Evolutionary conservation across 64 coral and sea anemone species (phyloP).

Genomic region (Dendrophyllia cribrosa): DNA sequence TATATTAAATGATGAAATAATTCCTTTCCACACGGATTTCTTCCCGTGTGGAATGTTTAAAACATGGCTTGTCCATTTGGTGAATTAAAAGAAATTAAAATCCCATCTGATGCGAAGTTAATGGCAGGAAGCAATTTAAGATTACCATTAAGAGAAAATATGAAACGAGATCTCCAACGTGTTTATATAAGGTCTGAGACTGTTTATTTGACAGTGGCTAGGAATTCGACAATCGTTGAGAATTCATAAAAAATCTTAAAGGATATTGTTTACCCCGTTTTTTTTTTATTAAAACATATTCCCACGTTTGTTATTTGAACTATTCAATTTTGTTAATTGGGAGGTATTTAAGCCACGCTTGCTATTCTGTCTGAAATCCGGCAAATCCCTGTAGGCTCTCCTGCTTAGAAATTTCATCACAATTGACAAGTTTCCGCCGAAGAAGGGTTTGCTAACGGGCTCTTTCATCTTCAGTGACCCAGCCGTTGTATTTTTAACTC

Average conservation of each 20-base stretch:
- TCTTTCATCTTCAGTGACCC: constrained; percentile 11
- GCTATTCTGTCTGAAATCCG: constrained; percentile 12
- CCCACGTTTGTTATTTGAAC: background rate
- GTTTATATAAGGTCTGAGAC: background rate
- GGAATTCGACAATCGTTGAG: constrained; percentile 1
- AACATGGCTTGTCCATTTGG: background rate
- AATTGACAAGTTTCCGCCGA: background rate
- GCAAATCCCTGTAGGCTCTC: background rate
- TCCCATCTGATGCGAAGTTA: background rate
- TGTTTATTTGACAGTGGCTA: constrained; percentile 5
- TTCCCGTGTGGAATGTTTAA: background rate
- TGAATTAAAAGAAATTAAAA: background rate
- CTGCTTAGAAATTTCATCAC: background rate
- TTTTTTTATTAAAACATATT: background rate
- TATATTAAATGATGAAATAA: too few species aligned
- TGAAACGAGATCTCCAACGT: background rate
- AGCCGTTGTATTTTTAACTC: background rate
- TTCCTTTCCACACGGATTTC: background rate
- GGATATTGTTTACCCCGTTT: background rate
- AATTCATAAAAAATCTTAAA: background rate
- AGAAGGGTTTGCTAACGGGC: background rate
- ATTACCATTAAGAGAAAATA: background rate
- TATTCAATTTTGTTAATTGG: background rate
- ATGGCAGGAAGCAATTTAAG: background rate
- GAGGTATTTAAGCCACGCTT: background rate